Conservation (phyloP, 1,140 invertebrate genomes). For the Sminthurides bifidus region DNA sequence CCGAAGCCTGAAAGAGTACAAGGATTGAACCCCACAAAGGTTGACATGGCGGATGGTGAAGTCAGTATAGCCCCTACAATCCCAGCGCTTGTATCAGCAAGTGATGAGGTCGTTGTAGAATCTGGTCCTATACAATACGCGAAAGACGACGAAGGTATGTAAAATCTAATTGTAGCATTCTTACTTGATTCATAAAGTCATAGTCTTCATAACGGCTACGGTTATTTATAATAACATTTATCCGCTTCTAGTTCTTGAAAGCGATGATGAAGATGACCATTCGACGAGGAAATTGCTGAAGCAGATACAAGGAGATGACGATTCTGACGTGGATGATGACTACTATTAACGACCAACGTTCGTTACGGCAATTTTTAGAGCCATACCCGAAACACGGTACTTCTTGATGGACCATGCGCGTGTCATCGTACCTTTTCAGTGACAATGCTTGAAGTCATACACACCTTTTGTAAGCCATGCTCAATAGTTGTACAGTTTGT, state of each 20-base stretch:
- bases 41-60: not conserved
- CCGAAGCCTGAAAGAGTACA: not conserved
- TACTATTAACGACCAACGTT: no score
- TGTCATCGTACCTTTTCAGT: no score
- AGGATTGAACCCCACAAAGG: not conserved
- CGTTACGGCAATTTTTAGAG: no score
- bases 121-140: slow-evolving; percentile 15
- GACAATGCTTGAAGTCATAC: no score
- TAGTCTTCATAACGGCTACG: no score
- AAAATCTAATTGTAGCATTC: no score
- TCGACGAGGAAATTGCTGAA: slow-evolving; percentile 42
- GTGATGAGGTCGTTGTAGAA: slow-evolving; percentile 19
- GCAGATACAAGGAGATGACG: slow-evolving; percentile 37
- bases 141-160: slow-evolving; percentile 11
- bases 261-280: slow-evolving; percentile 35
- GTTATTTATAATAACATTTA: not conserved
- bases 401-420: no score
- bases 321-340: slow-evolving; percentile 31
- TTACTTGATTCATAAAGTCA: no score
- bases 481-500: no score
- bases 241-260: slow-evolving; percentile 19
- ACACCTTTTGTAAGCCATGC: no score
- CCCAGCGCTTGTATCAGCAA: not conserved
- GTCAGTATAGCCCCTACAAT: not conserved
- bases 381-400: no score